A percentile compares a stretch with the other conserved stretches of the same genome.
phyloP scores from a whole-genome alignment of 2,797 vertebrate genomes.

The Enteromius fasciolatus region DNA sequence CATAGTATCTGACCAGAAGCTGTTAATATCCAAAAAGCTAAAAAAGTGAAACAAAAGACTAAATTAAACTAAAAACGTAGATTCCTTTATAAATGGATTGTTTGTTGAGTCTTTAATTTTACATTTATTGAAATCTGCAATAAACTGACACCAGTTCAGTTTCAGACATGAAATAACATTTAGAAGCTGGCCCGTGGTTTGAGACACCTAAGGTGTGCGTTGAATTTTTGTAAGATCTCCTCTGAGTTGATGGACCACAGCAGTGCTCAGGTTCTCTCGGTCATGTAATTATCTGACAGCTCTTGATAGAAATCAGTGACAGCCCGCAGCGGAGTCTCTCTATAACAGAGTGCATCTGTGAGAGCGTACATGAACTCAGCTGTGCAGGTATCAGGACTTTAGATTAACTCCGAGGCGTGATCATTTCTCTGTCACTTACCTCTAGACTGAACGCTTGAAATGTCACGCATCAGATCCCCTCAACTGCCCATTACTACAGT shows the following conservation, averaged over 20 bases:
- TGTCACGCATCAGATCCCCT: conserved; percentile 48
- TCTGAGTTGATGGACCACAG: conserved; percentile 32
- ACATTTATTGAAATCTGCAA: conserved; percentile 4
- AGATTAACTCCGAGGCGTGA: conserved; percentile 42
- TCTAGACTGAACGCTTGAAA: conserved; percentile 37
- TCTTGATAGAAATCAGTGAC: conserved; percentile 46
- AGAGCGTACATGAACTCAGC: conserved; percentile 59
- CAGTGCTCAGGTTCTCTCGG: conserved; percentile 14
- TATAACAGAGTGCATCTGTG: conserved; percentile 79
- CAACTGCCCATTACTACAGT: conserved; percentile 38
- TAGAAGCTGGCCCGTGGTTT: neutral
- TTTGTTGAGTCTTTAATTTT: conserved; percentile 2
- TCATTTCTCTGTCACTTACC: conserved; percentile 50
- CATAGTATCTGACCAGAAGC: neutral
- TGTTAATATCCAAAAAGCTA: neutral
- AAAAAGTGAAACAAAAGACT: too few species aligned
- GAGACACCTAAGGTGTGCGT: conserved; percentile 60
- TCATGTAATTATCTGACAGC: conserved; percentile 39
- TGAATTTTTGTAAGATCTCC: conserved; percentile 44
- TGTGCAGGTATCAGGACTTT: conserved; percentile 28
- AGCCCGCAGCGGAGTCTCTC: conserved; percentile 64
- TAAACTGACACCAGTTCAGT: neutral
- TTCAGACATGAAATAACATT: neutral
- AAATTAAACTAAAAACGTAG: neutral
- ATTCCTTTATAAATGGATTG: neutral